Conservation (phyloP, 2,113 vertebrate genomes). For the Syngnathoides biaculeatus region DNA sequence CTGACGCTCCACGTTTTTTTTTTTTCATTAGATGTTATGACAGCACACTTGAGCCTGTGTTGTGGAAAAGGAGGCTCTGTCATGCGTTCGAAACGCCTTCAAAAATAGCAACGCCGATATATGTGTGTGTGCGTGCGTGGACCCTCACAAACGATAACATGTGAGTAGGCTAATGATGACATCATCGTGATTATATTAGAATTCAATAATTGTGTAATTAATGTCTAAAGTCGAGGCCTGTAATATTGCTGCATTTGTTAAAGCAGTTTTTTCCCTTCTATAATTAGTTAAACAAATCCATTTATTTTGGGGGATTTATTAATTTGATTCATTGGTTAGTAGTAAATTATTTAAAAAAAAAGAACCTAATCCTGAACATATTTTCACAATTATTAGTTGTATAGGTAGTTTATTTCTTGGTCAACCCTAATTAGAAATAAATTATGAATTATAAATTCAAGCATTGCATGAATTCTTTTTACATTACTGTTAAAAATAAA, state of each 20-base stretch:
- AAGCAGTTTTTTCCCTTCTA: too few species aligned
- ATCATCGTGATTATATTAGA: neutral
- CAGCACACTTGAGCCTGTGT: neutral
- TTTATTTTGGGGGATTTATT: too few species aligned
- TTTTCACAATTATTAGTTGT: too few species aligned
- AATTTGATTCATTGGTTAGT: too few species aligned
- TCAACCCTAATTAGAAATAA: too few species aligned
- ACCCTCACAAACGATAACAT: neutral
- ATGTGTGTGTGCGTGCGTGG: neutral
- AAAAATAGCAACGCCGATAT: neutral
- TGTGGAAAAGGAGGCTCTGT: neutral
- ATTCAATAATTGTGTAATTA: neutral
- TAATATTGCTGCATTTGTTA: neutral
- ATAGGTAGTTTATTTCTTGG: too few species aligned
- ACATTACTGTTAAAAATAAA: too few species aligned
- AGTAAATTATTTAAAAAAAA: too few species aligned
- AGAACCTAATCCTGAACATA: too few species aligned
- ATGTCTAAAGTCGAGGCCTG: neutral
- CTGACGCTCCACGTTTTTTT: neutral
- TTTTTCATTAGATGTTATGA: neutral
- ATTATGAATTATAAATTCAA: too few species aligned
- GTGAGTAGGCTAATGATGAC: neutral
- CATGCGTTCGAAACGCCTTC: neutral
- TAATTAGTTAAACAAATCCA: too few species aligned
- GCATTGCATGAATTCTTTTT: too few species aligned